Evolutionary conservation across 1,140 invertebrate species (phyloP).

Genomic region (Sinella curviseta): DNA sequence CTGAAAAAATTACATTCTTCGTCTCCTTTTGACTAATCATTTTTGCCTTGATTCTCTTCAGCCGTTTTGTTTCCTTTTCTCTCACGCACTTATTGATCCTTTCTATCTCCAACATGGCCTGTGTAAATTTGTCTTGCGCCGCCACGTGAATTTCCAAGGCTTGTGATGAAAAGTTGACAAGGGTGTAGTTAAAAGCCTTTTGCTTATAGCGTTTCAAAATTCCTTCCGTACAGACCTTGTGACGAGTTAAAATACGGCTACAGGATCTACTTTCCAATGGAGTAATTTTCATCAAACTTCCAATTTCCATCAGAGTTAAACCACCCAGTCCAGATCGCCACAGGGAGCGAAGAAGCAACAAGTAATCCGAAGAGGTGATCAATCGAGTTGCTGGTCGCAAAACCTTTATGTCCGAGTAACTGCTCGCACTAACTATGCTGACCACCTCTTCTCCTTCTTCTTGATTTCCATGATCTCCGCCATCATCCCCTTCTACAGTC

Average conservation of each 20-base stretch:
- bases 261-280: neutral
- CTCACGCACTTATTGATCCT: neutral
- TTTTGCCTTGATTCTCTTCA: neutral
- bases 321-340: neutral
- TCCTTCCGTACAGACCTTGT: neutral
- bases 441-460: neutral
- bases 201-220: conserved; percentile 24
- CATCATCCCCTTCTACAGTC: neutral
- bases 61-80: neutral
- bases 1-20: no score
- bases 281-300: neutral
- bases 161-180: neutral
- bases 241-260: neutral
- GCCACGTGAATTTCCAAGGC: neutral
- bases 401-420: neutral
- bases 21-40: no score
- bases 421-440: neutral
- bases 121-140: neutral
- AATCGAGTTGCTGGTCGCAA: neutral
- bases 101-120: neutral
- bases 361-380: neutral
- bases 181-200: conserved; percentile 13
- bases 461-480: neutral
- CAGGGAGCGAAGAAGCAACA: neutral
- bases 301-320: neutral